Base-by-base conservation (phyloP, 2,797 vertebrate species). In the Melanotaenia maccullochi region DNA sequence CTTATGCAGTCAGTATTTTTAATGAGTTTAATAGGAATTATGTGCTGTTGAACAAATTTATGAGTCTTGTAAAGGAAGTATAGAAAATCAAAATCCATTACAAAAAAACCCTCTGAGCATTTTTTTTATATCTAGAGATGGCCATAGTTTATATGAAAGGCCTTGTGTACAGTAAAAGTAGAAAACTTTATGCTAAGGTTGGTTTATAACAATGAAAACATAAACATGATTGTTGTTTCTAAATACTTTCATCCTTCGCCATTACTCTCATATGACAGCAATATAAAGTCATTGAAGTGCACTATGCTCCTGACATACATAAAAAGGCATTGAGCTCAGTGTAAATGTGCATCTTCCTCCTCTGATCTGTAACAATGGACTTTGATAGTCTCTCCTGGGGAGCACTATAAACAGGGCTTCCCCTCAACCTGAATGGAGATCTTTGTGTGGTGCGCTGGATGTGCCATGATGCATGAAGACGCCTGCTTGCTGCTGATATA, bases 401-500 rank as follows among this genome's bases (percentile, higher is more conserved):
- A 84, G 67, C 33, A 47, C 79, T 47, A 60, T 76, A 76, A 86
- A 86, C 79, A 52, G 85, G 86, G 83, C 70, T 89, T 88, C 80
- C 44, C 83, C 85, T 79, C 78, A 63, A 85, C 73, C 82, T 75
- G 72, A 84, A 75, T 83, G 73, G 56, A 65, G 70, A 72, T 81
- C 81, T 82, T 84, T 75, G 73, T 89, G 75, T 58, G 64, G 63
- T 20, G 5, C 3, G 22, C 79, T 87, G 75, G 70, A 82, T 87
- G 83, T 75, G 73, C 68, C 35, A 47, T 87, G 80, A 88, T 84
- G 85, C 87, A 73, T 88, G 73, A 81, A 88, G 75, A 82, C 67
- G 79, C 63, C 89, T 88, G 85, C 85, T 75, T 40, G 58, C 68
- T 70, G 60, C 79, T 80, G 85, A 89, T 84, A 87, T 69, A 87